Evolutionary conservation across 1,140 invertebrate genomes (phyloP).

Genomic region (Drosophila elegans): DNA sequence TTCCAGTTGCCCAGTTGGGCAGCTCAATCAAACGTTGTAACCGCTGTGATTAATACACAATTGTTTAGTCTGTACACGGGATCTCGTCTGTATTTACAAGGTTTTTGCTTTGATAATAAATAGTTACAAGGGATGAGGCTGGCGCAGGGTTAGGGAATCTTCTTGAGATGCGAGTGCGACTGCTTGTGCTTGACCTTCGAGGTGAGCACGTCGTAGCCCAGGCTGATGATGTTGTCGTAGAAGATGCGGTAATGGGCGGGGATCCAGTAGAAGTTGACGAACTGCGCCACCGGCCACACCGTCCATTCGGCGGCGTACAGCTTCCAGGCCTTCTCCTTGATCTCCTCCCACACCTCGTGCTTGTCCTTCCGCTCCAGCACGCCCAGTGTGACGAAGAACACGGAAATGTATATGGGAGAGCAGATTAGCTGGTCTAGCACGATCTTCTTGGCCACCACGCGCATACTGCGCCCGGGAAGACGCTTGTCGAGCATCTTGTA

Average conservation of each 20-base stretch:
- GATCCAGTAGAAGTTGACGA: constrained; percentile 95
- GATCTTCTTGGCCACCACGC: constrained; percentile 93
- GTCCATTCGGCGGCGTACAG: constrained; percentile 93
- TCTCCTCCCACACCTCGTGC: constrained; percentile 89
- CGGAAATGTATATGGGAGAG: constrained; percentile 92
- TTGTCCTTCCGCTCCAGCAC: constrained; percentile 89
- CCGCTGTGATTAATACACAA: background rate
- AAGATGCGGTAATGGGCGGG: constrained; percentile 93
- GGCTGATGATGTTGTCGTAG: constrained; percentile 95
- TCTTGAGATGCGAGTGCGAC: constrained; percentile 54
- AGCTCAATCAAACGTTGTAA: background rate
- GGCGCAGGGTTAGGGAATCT: constrained; percentile 30
- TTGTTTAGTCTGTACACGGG: constrained; percentile 26
- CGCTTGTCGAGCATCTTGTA: constrained; percentile 90
- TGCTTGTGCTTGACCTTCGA: constrained; percentile 92
- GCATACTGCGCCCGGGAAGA: constrained; percentile 88
- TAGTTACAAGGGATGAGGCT: constrained; percentile 21
- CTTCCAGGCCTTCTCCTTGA: constrained; percentile 91
- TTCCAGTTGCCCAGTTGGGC: background rate
- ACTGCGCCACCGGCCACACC: constrained; percentile 93
- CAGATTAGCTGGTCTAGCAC: constrained; percentile 94
- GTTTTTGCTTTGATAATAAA: constrained; percentile 27
- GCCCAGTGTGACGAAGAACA: constrained; percentile 92
- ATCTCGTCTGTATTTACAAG: constrained; percentile 51
- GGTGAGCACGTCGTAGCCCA: constrained; percentile 96